Percentiles rank a stretch among this genome's conserved stretches.
These are phyloP conservation scores for Lutjanus argentimaculatus DNA, from an alignment of 2,797 vertebrate genomes.

Conservation along the genomic window DNA sequence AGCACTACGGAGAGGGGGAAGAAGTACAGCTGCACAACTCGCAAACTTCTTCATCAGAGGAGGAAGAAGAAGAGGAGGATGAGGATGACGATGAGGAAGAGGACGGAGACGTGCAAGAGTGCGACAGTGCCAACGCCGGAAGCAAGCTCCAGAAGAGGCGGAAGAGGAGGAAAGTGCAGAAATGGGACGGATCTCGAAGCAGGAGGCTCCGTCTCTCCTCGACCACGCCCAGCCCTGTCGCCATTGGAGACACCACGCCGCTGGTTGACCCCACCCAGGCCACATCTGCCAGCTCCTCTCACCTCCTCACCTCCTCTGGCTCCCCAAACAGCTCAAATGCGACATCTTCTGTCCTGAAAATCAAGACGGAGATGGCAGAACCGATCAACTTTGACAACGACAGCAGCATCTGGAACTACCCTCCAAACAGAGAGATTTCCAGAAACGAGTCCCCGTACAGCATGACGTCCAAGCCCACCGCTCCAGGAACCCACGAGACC, in stretches of 20 bases:
- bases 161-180: constrained; percentile 97
- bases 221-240: constrained; percentile 89
- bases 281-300: constrained; percentile 45
- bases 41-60: constrained; percentile 88
- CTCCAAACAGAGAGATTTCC: constrained; percentile 98
- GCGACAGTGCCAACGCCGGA: constrained; percentile 86
- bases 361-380: constrained; percentile 99
- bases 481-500: constrained; percentile 87
- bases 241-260: constrained; percentile 87
- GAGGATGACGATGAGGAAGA: constrained; percentile 69
- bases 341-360: constrained; percentile 92
- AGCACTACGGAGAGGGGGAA: constrained; percentile 95
- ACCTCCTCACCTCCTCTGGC: constrained; percentile 87
- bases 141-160: constrained; percentile 92
- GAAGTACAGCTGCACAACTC: constrained; percentile 91
- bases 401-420: constrained; percentile 99
- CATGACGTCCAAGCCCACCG: constrained; percentile 90
- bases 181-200: constrained; percentile 86
- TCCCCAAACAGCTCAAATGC: constrained; percentile 87
- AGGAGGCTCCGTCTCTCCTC: constrained; percentile 89
- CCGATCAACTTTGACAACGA: constrained; percentile 99
- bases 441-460: constrained; percentile 98
- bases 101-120: constrained; percentile 88
- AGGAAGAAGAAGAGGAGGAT: constrained; percentile 77
- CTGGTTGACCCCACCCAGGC: constrained; percentile 90